Conservation (phyloP, 2,888 invertebrate species). For the Acanthacorydalis orientalis region DNA sequence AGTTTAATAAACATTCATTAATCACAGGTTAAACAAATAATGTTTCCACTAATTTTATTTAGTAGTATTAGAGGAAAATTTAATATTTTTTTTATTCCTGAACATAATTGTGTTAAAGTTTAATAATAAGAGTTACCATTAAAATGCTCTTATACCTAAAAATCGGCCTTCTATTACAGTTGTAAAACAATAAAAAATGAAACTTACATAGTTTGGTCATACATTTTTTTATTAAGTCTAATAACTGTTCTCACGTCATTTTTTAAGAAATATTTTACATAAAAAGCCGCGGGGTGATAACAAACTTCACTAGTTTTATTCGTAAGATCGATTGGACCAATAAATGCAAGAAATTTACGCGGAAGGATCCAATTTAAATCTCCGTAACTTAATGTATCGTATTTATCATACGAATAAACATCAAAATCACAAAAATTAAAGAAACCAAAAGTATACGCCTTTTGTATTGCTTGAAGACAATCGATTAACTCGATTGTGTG, state of each 20-base stretch:
- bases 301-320: constrained; percentile 18
- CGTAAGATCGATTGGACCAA: constrained; percentile 48
- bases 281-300: constrained; percentile 57
- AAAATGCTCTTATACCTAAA: too few relatives aligned
- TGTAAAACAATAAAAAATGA: background rate
- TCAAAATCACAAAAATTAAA: constrained; percentile 73
- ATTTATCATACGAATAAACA: constrained; percentile 64
- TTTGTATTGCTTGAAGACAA: constrained; percentile 46
- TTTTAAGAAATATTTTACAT: constrained; percentile 67
- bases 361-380: constrained; percentile 85
- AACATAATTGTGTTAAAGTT: too few relatives aligned
- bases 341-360: constrained; percentile 69
- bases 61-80: too few relatives aligned
- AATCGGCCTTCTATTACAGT: background rate
- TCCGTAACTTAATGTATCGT: constrained; percentile 68
- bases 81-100: too few relatives aligned
- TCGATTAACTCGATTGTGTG: constrained; percentile 56
- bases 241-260: constrained; percentile 69
- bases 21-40: too few relatives aligned
- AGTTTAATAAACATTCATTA: too few relatives aligned
- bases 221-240: constrained; percentile 67
- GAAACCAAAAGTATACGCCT: constrained; percentile 56
- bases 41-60: too few relatives aligned
- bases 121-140: too few relatives aligned
- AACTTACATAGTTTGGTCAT: constrained; percentile 50